Evolutionary conservation across 1,140 invertebrate genomes (phyloP).

Genomic region (Calephelis virginiensis): DNA sequence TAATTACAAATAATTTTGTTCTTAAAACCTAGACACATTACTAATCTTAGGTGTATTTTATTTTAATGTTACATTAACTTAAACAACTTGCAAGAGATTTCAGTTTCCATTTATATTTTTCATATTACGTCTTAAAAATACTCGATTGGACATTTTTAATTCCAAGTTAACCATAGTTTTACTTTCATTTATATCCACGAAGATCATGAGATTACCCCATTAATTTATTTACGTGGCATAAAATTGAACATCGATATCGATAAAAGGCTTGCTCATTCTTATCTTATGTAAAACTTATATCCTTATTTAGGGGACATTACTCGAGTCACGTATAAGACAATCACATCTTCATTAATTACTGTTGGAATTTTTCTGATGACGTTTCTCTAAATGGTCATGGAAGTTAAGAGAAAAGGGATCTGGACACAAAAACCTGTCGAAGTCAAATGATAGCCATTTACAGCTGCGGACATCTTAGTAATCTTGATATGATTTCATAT

Average conservation of each 20-base stretch:
- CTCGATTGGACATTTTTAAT: background rate
- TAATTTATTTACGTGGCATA: background rate
- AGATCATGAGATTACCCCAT: background rate
- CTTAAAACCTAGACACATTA: too few species aligned
- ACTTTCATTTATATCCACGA: too few species aligned
- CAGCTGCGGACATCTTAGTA: constrained; percentile 32
- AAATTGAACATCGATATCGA: constrained; percentile 53
- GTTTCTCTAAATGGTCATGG: constrained; percentile 38
- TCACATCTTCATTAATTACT: constrained; percentile 77
- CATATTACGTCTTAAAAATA: too few species aligned
- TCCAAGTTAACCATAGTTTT: too few species aligned
- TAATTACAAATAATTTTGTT: too few species aligned
- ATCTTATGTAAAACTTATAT: constrained; percentile 1
- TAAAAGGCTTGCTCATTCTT: constrained; percentile 25
- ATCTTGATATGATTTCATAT: constrained; percentile 51
- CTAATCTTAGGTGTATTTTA: too few species aligned
- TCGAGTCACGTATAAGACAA: constrained; percentile 59
- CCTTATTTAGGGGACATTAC: constrained; percentile 56
- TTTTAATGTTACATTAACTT: too few species aligned
- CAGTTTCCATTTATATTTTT: too few species aligned
- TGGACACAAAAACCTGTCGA: constrained; percentile 42
- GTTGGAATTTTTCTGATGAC: constrained; percentile 54
- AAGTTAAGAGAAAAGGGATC: constrained; percentile 33
- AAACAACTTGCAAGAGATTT: too few species aligned
- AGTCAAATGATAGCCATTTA: constrained; percentile 42